Conservation (phyloP, 2,113 vertebrate species). For the Pterocles orientalis region DNA sequence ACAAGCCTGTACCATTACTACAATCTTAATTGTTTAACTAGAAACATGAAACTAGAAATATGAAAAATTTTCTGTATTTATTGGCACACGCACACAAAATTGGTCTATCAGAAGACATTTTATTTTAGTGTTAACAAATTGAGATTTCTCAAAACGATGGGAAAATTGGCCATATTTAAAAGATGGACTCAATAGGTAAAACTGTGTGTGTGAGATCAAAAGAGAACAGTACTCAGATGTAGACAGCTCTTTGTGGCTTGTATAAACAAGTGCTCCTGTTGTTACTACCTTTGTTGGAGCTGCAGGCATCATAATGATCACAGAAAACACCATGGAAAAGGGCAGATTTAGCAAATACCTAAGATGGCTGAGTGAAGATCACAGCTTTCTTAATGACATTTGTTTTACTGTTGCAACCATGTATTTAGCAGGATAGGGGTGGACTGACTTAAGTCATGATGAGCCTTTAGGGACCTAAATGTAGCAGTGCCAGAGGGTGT, state of each 20-base stretch:
- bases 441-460: neutral
- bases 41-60: neutral
- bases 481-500: neutral
- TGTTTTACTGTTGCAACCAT: conserved; percentile 23
- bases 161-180: neutral
- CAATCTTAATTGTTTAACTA: neutral
- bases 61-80: neutral
- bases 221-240: neutral
- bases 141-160: neutral
- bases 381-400: conserved; percentile 46
- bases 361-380: conserved; percentile 47
- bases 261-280: conserved; percentile 64
- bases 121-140: neutral
- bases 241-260: conserved; percentile 55
- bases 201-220: conserved; percentile 19
- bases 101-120: neutral
- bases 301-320: conserved; percentile 51
- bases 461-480: neutral
- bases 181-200: neutral
- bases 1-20: neutral
- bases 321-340: conserved; percentile 31
- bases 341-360: conserved; percentile 54
- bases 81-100: neutral
- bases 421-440: conserved; percentile 11
- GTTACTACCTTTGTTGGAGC: conserved; percentile 39